Evolutionary conservation across 1,140 invertebrate genomes (phyloP).

Genomic region (Cyphomyrmex costatus): DNA sequence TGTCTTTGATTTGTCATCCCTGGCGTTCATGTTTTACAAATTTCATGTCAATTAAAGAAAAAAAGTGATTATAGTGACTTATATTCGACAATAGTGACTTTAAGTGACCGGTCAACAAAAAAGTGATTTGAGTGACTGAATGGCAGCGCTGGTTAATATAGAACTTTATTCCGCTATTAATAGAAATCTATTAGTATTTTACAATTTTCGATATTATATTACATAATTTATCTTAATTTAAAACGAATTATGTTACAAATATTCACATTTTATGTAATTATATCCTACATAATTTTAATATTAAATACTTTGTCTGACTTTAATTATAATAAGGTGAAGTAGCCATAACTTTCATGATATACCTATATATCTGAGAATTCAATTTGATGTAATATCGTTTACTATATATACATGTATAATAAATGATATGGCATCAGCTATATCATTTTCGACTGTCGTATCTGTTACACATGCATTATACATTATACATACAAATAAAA

Average conservation of each 20-base stretch:
- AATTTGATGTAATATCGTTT: neutral
- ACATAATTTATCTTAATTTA: neutral
- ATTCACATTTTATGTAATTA: constrained; percentile 14
- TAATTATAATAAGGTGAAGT: neutral
- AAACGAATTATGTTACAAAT: neutral
- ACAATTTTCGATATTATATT: neutral
- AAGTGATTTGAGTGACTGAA: too few species aligned
- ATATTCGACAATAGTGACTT: too few species aligned
- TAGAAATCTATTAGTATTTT: neutral
- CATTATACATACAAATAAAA: constrained; percentile 47
- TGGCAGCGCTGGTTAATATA: too few species aligned
- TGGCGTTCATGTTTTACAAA: too few species aligned
- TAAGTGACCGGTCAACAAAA: too few species aligned
- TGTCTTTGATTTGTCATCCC: too few species aligned
- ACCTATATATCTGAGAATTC: neutral
- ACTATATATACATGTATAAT: too few species aligned
- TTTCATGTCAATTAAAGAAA: too few species aligned
- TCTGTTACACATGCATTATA: neutral
- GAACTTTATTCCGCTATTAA: neutral
- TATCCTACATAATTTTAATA: neutral
- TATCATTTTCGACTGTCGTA: constrained; percentile 5
- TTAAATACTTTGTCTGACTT: neutral
- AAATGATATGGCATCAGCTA: neutral
- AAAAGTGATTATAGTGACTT: too few species aligned
- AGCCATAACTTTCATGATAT: neutral